Evolutionary conservation across 2,113 vertebrate species (phyloP), one percentile per base, ranked within the genome.

Genomic region (Vireo altiloquus): DNA sequence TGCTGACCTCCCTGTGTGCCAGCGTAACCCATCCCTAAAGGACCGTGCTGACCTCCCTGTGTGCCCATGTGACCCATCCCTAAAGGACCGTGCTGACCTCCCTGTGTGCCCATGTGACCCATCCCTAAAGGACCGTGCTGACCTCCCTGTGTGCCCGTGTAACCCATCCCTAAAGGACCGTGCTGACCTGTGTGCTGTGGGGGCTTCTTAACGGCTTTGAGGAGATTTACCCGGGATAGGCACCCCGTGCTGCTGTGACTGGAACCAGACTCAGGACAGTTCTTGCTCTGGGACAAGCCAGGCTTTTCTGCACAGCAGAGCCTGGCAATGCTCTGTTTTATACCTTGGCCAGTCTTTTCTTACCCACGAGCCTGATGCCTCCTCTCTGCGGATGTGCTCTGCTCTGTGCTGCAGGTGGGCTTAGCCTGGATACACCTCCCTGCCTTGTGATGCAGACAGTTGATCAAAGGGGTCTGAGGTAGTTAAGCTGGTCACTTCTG

Each of bases 121-220:
- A 39, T 39, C 39, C 39, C 39, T 39, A 39, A 39, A 39, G 39
- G 39, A 39, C 39, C 39, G 39, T 39, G 39, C 39, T 39, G 39
- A 39, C 39, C n/a, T n/a, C 39, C 39, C 39, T n/a, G n/a, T n/a
- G n/a, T 47, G 9, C 17, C 35, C 6, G 1, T 21, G 47, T 52
- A 8, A 70, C 7, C 56, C n/a, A 1, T 17, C 22, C 22, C 6
- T 3, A 8, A 37, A n/a, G 70, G 47, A 9, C 49, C 16, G 54
- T 35, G 63, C 39, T 50, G 59, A 15, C 18, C 2, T 5, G 1
- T 3, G 2, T 9, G 25, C 54, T 65, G 2, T 5, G 9, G 16
- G 56, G 46, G 50, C 25, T 57, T 25, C 6, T 27, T 28, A 54
- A 44, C 23, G 27, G 35, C 44, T 37, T 8, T 9, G 35, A 11